Percentiles rank a stretch among this genome's conserved stretches.
These are phyloP conservation scores for Aurelia coerulea DNA, from an alignment of 30 jellyfish, hydroid and myxozoan genomes.

Conservation along the genomic window DNA sequence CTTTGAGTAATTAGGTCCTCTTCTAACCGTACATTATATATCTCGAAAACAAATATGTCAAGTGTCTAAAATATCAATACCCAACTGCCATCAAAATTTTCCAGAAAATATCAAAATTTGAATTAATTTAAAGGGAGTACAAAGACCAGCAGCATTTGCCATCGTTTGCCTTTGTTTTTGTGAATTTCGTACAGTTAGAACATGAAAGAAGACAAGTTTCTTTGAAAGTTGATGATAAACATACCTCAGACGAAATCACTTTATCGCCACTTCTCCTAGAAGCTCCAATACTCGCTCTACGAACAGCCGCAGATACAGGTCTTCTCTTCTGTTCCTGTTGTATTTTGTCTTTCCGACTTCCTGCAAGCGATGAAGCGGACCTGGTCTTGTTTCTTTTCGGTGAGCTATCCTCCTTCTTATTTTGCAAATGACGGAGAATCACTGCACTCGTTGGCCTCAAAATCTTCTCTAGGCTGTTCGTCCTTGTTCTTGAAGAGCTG, in stretches of 20 bases:
- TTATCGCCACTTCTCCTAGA: not conserved
- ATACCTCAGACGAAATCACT: constrained; percentile 58
- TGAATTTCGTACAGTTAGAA: no score
- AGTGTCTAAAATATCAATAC: no score
- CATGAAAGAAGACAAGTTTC: no score
- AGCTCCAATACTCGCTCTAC: not conserved
- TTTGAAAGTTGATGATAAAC: not conserved
- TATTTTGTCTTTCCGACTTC: not conserved
- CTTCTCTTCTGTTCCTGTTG: constrained; percentile 6
- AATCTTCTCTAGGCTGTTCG: not conserved
- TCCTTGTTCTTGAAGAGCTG: not conserved
- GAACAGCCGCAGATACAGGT: constrained; percentile 46
- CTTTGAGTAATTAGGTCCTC: no score
- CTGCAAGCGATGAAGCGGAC: constrained; percentile 6
- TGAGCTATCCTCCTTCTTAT: not conserved
- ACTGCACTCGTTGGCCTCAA: constrained; percentile 71
- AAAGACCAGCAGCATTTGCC: no score
- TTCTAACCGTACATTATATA: no score
- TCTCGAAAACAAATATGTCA: no score
- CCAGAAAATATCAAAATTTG: no score
- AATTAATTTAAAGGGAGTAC: no score
- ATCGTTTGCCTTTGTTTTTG: no score
- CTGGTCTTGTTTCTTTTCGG: not conserved
- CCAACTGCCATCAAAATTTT: no score
- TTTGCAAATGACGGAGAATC: constrained; percentile 15